Base-by-base conservation (phyloP, 2,797 vertebrate species). In the Furcifer pardalis region DNA sequence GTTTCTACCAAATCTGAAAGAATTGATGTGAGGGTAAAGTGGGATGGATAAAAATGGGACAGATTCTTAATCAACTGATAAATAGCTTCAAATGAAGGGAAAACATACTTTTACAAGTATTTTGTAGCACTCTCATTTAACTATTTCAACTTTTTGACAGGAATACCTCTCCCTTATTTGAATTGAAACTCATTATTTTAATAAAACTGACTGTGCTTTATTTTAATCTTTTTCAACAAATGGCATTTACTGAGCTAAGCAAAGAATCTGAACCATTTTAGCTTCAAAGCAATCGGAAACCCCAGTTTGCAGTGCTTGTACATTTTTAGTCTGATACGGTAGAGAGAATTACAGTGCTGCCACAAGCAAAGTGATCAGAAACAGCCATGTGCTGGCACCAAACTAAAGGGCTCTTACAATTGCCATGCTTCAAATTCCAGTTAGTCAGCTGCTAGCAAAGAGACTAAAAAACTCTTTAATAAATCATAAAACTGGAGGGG, bases 401-500 rank as follows among this genome's bases (percentile, higher is more conserved):
- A 65, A 85, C 78, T 88, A 90, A 89, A 91, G 42, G 77, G 83
- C 42, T 35, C 27, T 89, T 72, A 71, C 88, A 89, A 91, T 35
- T 89, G 84, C 79, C 65, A 65, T 78, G 74, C 81, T 89, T 92
- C 85, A 65, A 89, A 90, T 90, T 90, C 90, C 85, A 80, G 59
- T 77, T 89, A 88, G 72, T 76, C 83, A 81, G 63, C 74, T 46
- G 25, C 80, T 79, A 85, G 71, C 46, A 89, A 60, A 86, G 87
- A 87, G 83, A 75, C 86, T 92, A 85, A 78, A 89, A 89, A 93
- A 90, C 88, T 90, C 86, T 91, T 94, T 87, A 94, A 93, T 94
- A 94, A 94, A 91, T 92, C 91, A 94, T 88, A 87, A 89, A 91
- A 86, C 90, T 66, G 90, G 84, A 86, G 1, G 27, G 1, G 27